Evolutionary conservation across 2,113 vertebrate genomes (phyloP), one percentile per base, ranked within the genome.

Genomic region (Callopanchax toddi): DNA sequence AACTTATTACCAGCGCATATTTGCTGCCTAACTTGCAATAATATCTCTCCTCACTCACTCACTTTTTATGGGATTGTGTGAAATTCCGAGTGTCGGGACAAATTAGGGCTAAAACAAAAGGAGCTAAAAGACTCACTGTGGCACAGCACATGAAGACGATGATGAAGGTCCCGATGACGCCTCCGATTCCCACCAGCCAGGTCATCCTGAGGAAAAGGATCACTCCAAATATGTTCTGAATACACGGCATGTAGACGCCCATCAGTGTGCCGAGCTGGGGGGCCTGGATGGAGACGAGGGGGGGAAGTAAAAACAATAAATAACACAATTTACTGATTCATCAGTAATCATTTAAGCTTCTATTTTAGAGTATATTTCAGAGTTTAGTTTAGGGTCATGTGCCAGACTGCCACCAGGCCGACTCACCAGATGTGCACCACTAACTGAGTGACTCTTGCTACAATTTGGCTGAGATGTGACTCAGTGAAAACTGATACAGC

Each of bases 201-300:
- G 97, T 99, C 91, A 99, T 96, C 60, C 97, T 93, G 79, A 99
- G 93, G 87, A 99, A 99, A 44, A 99, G 94, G 85, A 99, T 98
- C 80, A 99, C 97, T 1, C 97, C 97, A 2, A 99, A 97, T 91
- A 99, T 99, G 89, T 99, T 99, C 93, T 99, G 97, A 86, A 99
- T 94, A 83, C 97, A 99, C 0, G 97, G 97, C 74, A 99, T 76
- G 85, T 98, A 99, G 55, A 99, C 97, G 0, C 97, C 97, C 96
- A 99, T 99, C 90, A 99, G 94, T 60, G 97, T 98, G 71, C 97
- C 97, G 91, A 99, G 96, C 75, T 94, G 93, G 0, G 97, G 95
- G 13, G 94, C 96, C 97, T 99, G 92, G 3, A 42, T 5, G 54
- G 59, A 16, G 21, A 77, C 0, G 15, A 64, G 52, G 11, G 10